Percentiles rank a stretch among this genome's conserved stretches.
Conservation (phyloP, 2,797 vertebrate genomes). For the Gymnothorax reevesii region DNA sequence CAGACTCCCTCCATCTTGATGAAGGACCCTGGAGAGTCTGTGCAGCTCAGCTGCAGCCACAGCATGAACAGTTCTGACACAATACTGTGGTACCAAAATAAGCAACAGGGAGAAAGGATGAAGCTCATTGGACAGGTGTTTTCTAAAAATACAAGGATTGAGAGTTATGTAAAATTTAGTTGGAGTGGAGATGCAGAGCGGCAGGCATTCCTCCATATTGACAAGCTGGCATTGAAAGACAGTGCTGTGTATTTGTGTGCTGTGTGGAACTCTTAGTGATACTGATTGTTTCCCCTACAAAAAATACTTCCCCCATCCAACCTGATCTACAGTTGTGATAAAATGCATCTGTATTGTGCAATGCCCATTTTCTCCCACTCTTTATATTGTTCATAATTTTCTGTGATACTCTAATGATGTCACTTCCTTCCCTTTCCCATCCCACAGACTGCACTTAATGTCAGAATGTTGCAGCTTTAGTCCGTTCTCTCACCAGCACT, state of each 20-base stretch:
- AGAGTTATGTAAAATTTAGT: neutral
- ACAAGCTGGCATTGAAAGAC: conserved; percentile 49
- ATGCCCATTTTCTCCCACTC: too few relatives aligned
- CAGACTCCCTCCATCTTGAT: too few relatives aligned
- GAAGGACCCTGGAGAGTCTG: neutral
- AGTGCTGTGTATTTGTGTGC: conserved; percentile 62
- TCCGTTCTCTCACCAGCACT: neutral
- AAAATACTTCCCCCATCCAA: conserved; percentile 40
- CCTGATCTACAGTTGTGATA: neutral
- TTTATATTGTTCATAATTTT: neutral
- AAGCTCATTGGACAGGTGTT: conserved; percentile 26
- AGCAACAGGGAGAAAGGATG: neutral
- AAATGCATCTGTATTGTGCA: neutral
- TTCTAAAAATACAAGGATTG: neutral
- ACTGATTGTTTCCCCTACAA: conserved; percentile 43
- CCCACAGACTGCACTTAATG: neutral
- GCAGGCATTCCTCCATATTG: conserved; percentile 42
- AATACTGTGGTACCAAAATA: conserved; percentile 60
- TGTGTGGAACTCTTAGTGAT: conserved; percentile 52
- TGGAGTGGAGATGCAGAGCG: conserved; percentile 53
- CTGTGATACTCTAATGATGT: neutral
- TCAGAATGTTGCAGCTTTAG: neutral
- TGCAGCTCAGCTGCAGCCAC: conserved; percentile 55
- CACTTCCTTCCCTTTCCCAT: neutral
- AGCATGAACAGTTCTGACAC: fast-evolving